Evolutionary conservation across 2,797 vertebrate genomes (phyloP).

Genomic region (Buceros bicornis): DNA sequence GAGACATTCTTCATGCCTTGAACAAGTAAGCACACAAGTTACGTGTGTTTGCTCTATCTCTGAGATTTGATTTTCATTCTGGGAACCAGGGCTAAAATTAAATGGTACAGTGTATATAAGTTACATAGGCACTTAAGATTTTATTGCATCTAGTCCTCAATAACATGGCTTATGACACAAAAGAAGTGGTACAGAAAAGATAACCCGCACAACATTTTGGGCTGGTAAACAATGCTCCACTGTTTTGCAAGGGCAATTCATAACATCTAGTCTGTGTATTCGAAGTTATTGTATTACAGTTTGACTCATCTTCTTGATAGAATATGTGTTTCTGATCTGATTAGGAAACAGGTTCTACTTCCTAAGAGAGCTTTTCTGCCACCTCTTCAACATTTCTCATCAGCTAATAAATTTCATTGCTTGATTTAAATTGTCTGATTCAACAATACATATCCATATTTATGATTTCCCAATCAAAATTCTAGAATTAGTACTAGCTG

Average conservation of each 20-base stretch:
- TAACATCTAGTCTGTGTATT: neutral
- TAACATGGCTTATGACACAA: neutral
- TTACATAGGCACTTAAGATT: neutral
- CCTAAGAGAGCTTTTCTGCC: conserved; percentile 19
- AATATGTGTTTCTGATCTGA: neutral
- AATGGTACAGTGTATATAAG: neutral
- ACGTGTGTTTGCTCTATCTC: neutral
- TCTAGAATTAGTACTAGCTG: neutral
- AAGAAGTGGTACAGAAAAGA: neutral
- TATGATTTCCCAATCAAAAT: conserved; percentile 23
- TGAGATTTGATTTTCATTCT: neutral
- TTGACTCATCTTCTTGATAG: neutral
- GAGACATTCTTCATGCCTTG: neutral
- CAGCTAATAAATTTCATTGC: conserved; percentile 7
- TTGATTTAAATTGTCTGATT: conserved; percentile 36
- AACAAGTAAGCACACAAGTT: neutral
- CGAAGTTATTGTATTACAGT: neutral
- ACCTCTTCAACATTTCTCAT: conserved; percentile 32
- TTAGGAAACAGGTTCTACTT: neutral
- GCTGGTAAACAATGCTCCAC: neutral
- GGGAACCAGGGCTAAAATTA: neutral
- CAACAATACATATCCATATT: conserved; percentile 36
- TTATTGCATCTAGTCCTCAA: neutral
- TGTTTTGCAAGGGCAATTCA: neutral
- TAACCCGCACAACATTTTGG: neutral